Evolutionary conservation across 2,888 invertebrate genomes (phyloP), one percentile per base, ranked within the genome.

Genomic region (Chromoteleia sp.): DNA sequence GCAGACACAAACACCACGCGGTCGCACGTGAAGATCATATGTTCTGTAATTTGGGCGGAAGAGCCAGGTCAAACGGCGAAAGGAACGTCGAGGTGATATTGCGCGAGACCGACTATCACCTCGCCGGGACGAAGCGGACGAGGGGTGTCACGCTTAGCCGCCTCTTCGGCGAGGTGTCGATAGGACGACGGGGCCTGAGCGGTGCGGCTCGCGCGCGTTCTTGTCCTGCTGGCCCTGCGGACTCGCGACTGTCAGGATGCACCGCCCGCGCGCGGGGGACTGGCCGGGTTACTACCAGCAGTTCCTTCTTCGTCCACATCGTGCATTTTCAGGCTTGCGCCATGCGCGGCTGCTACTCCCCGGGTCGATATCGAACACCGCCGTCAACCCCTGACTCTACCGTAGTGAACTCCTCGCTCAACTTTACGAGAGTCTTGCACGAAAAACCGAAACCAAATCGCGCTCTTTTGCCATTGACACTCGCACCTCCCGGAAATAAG

Each of bases 261-360:
- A 89, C 88, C 89, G 89, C 89, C 89, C 90, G 90, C 90, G 87
- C 89, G 89, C 89, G 89, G 89, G 89, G 88, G 86, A 89, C 90
- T 91, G 90, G 88, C 91, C 90, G 88, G 89, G 89, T 87, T 88
- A 88, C 90, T 89, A 89, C 87, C 89, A 89, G 87, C 88, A 85
- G 84, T 86, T 84, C 84, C 84, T 82, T 82, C 90, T 76, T 75
- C 82, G 59, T 71, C 81, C 81, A 65, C 77, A 82, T 48, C 82
- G 87, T 85, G 86, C 87, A 89, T 90, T 29, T 90, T 85, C 90
- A 90, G 89, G 88, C 91, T 84, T 90, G 89, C 89, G 90, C 89
- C 85, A 85, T 89, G 78, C 88, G 88, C 87, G 85, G 85, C 85
- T 87, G 89, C 87, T 90, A 54, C 90, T 89, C 90, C 91, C 86